Evolutionary conservation across 1,140 invertebrate species (phyloP).

Genomic region (Augochlora pura): DNA sequence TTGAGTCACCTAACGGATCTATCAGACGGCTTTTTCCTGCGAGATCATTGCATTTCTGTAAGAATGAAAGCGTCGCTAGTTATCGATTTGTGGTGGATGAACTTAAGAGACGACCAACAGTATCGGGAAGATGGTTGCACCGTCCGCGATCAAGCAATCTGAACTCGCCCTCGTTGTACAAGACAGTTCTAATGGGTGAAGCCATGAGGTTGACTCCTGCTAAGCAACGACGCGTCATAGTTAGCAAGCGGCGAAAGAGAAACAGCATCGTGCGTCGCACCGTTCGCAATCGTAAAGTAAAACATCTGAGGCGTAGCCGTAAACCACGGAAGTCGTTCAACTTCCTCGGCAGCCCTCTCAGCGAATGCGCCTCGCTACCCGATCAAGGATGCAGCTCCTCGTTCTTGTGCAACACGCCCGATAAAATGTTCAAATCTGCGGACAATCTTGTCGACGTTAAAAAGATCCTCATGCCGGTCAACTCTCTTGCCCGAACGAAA

Average conservation of each 20-base stretch:
- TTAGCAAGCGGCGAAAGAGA: slow-evolving; percentile 53
- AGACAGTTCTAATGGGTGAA: slow-evolving; percentile 35
- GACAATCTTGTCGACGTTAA: slow-evolving; percentile 24
- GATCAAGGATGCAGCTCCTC: background rate
- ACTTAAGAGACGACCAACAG: background rate
- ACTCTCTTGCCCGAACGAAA: slow-evolving; percentile 44
- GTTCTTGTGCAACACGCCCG: background rate
- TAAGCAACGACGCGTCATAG: slow-evolving; percentile 56
- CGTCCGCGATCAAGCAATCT: background rate
- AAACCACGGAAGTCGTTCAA: slow-evolving; percentile 2
- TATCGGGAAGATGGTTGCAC: background rate
- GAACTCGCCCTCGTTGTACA: slow-evolving; percentile 19
- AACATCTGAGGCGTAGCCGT: background rate
- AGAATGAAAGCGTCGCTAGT: background rate
- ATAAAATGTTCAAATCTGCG: slow-evolving; percentile 46
- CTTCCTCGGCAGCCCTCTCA: slow-evolving; percentile 50
- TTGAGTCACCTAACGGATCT: background rate
- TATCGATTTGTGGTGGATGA: slow-evolving; percentile 19
- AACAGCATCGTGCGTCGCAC: slow-evolving; percentile 61
- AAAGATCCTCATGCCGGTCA: slow-evolving; percentile 4
- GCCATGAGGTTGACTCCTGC: slow-evolving; percentile 50
- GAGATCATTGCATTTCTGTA: background rate
- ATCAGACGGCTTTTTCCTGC: background rate
- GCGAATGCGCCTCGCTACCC: slow-evolving; percentile 52
- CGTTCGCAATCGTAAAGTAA: slow-evolving; percentile 40